Base-by-base conservation (phyloP, 2,888 invertebrate species). In the Rugalucina vietnamica region DNA sequence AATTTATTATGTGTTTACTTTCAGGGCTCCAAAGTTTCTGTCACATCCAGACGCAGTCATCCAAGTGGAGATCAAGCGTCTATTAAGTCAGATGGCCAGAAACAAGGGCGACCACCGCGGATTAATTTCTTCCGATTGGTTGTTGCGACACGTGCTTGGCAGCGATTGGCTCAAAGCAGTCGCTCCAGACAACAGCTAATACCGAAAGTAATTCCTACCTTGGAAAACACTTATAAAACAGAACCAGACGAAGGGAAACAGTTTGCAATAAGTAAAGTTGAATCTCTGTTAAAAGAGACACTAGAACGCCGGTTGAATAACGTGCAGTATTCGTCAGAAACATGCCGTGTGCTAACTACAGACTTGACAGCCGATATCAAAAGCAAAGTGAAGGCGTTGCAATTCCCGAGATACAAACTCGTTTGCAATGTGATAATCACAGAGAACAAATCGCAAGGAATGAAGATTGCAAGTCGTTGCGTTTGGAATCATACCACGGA, bases 211-310 rank as follows among this genome's bases (percentile, higher is more conserved):
- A 76, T 82, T n/a, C 77, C 86, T 4, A 39, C 69, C 10, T 84
- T 82, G 34, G 93, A 93, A 84, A 93, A 93, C 81, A 93, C 93
- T 0, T 93, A 91, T 76, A 85, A 85, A 78, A 87, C 92, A 34
- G 90, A 89, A 57, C 93, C 93, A 0, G 91, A 91, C 12, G 85
- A 86, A 0, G 86, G 87, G 0, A 79, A 89, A 69, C 75, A 75
- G 21, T 93, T 93, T 77, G 82, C 86, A 18, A 84, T 91, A 0
- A 75, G 71, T 14, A 90, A 90, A 76, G 91, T 93, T 1, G 90
- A 91, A 54, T 60, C 78, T 1, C 78, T 91, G 5, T 65, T 92
- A 39, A 86, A 88, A 73, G 89, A 90, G 21, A 88, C 90, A 8
- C 80, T 93, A 37, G 90, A 88, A 14, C 76, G 81, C 10, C 81